Conservation (phyloP, 1,140 invertebrate species). For the Habropoda laboriosa region DNA sequence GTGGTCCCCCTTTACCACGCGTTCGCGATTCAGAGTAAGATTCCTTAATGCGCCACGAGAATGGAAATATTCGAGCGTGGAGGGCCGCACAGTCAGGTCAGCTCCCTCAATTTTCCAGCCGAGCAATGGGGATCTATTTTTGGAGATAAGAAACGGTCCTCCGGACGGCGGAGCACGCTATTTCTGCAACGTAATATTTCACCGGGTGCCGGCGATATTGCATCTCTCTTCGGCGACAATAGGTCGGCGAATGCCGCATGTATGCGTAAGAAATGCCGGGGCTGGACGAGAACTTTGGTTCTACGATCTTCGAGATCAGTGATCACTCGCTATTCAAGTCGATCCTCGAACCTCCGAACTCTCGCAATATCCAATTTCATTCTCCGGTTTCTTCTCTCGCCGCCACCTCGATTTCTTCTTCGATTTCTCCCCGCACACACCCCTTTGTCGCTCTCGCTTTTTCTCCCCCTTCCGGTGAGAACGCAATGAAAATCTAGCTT, state of each 20-base stretch:
- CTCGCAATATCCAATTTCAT: conserved; percentile 8
- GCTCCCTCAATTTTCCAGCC: background rate
- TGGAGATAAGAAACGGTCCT: background rate
- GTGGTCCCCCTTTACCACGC: background rate
- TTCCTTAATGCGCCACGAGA: background rate
- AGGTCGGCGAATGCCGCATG: background rate
- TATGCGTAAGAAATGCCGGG: background rate
- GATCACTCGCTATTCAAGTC: conserved; percentile 21
- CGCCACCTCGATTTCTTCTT: background rate
- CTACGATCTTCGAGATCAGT: background rate
- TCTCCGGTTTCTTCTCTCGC: background rate
- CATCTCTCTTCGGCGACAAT: conserved; percentile 11
- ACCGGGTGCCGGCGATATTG: background rate
- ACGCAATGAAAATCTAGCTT: background rate
- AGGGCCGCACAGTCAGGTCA: background rate
- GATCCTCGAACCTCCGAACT: background rate
- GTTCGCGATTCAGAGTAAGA: background rate
- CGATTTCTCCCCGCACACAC: too few species aligned
- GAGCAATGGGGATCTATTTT: conserved; percentile 13
- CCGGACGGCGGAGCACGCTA: background rate
- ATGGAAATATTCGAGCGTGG: background rate
- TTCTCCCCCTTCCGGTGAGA: background rate
- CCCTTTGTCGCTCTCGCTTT: background rate
- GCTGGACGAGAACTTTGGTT: background rate
- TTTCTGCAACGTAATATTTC: conserved; percentile 25